Conservation (phyloP, 2,888 invertebrate genomes). For the Dolichopus griseipennis region DNA sequence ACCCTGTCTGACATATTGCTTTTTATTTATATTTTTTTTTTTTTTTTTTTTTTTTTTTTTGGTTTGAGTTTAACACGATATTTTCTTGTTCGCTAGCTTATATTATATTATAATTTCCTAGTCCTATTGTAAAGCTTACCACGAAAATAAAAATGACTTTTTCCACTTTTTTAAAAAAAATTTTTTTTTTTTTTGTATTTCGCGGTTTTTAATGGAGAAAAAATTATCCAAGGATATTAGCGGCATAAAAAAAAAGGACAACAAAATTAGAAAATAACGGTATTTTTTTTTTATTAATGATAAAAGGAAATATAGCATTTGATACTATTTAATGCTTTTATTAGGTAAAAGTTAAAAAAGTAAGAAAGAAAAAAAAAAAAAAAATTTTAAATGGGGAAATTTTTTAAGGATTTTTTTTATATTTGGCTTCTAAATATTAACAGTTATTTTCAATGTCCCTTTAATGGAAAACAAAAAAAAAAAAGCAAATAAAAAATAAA, state of each 20-base stretch:
- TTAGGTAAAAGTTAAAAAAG: neutral
- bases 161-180: neutral
- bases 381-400: neutral
- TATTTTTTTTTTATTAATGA: conserved; percentile 1
- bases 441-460: neutral
- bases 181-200: neutral
- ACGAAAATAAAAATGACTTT: neutral
- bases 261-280: neutral
- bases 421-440: neutral
- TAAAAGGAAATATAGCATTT: conserved; percentile 1
- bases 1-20: neutral
- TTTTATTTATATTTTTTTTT: neutral
- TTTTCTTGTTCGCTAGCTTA: neutral
- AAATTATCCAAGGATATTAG: conserved; percentile 6
- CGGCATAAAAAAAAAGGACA: conserved; percentile 5
- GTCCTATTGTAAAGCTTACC: neutral
- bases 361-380: neutral
- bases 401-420: neutral
- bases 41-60: no score
- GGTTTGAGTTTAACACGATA: neutral
- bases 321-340: conserved; percentile 6
- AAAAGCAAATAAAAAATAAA: neutral
- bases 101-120: no score
- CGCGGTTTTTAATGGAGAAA: conserved; percentile 1
- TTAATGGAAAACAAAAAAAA: neutral